These are phyloP conservation scores for Drepana falcataria DNA, from an alignment of 2,888 invertebrate genomes.

Conservation along the genomic window DNA sequence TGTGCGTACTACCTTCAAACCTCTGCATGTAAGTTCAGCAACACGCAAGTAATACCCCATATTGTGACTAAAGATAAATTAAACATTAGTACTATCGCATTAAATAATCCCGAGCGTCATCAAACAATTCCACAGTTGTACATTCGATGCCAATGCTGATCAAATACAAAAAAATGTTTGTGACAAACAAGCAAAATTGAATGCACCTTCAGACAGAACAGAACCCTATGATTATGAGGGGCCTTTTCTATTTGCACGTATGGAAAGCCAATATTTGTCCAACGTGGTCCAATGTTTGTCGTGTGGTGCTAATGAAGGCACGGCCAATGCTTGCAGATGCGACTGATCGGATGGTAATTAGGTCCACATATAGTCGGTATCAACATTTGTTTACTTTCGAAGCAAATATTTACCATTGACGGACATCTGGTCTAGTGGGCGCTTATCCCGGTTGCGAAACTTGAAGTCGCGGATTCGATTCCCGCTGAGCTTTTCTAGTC, in stretches of 20 bases:
- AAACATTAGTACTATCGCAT: not conserved
- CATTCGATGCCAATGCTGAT: slow-evolving; percentile 13
- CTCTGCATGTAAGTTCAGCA: no score
- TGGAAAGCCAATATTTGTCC: slow-evolving; percentile 19
- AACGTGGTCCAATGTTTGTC: slow-evolving; percentile 8
- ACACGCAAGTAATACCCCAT: no score
- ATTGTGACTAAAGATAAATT: no score
- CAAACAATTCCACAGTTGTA: slow-evolving; percentile 14
- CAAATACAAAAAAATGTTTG: slow-evolving; percentile 28
- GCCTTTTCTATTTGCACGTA: slow-evolving; percentile 16
- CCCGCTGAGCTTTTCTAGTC: no score
- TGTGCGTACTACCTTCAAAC: no score
- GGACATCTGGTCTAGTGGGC: no score
- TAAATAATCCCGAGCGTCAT: slow-evolving; percentile 5
- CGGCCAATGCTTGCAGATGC: slow-evolving; percentile 7
- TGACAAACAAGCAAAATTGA: slow-evolving; percentile 46
- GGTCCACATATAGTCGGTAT: not conserved
- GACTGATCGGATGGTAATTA: slow-evolving; percentile 2
- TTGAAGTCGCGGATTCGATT: no score
- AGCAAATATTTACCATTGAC: no score
- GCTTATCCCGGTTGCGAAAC: no score
- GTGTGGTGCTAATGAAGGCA: slow-evolving; percentile 20
- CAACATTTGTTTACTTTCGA: no score
- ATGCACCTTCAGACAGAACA: slow-evolving; percentile 12
- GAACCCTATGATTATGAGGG: slow-evolving; percentile 13